Base-by-base conservation (phyloP, 2,888 invertebrate genomes). In the Stegana nigrithorax region DNA sequence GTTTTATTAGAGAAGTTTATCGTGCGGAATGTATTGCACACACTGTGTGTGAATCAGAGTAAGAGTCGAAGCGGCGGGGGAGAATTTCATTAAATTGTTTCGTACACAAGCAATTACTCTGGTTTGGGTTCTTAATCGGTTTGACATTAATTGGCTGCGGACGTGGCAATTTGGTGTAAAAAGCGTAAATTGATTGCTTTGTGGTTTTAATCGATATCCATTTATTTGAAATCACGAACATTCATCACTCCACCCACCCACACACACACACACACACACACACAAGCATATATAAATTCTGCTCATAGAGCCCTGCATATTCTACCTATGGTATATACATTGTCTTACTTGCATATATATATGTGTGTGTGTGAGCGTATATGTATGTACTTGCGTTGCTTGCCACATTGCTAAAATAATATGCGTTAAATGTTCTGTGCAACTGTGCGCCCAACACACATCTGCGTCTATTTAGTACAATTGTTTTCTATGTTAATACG, bases 131-230 rank as follows among this genome's bases (percentile, higher is more conserved):
- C 45, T 23, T 19, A 47, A 10, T 8, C 53, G 64, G 73, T 63
- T 72, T 79, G 75, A 77, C 75, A 76, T 76, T 76, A 76, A 76
- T 76, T 76, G 80, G 72, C 60, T 75, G 80, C 71, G 80, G 75
- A 65, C 73, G 68, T 67, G 67, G 19, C 75, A 75, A 75, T 75
- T 80, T 69, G 73, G 68, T 72, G 75, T 74, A 68, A 79, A 78
- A 77, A 71, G 78, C 78, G 81, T 72, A 76, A 80, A 80, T 80
- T 81, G 81, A 80, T 80, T 80, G 80, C 79, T 68, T 36, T 80
- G 79, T 75, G 79, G 79, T 78, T 81, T 81, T 80, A 81, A 80
- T 80, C 81, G 78, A 77, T 77, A 78, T 74, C 56, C 77, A 77
- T 79, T 79, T 81, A 79, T 81, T 79, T 73, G 74, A 74, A 75